Conservation (phyloP, 2,797 vertebrate genomes). For the Diceros bicornis region DNA sequence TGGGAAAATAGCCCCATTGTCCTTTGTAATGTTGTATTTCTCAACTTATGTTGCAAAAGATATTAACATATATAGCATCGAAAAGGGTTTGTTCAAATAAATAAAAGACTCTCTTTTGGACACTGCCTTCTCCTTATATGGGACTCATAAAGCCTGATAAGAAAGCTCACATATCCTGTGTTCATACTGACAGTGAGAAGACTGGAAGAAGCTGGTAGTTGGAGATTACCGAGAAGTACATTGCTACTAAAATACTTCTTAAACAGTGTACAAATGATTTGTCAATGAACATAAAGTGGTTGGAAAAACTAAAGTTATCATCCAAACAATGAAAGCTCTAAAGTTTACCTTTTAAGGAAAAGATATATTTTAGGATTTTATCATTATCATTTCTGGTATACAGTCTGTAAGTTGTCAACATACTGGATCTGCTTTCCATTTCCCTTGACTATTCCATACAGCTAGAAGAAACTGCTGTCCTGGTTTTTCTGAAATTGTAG, state of each 20-base stretch:
- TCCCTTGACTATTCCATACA: neutral
- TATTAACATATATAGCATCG: neutral
- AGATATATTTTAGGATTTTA: neutral
- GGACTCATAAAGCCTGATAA: neutral
- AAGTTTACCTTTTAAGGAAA: neutral
- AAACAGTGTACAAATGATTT: neutral
- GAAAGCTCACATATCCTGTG: neutral
- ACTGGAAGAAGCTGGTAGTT: neutral
- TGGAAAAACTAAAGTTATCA: neutral
- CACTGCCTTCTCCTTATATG: neutral
- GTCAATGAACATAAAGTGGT: neutral
- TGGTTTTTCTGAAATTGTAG: neutral
- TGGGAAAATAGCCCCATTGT: neutral
- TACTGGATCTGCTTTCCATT: neutral
- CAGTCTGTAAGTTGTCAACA: neutral
- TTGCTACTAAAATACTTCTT: neutral
- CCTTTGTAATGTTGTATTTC: neutral
- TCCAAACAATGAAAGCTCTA: neutral
- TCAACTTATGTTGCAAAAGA: neutral
- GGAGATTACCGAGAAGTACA: neutral
- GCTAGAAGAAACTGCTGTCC: neutral
- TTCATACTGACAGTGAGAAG: neutral
- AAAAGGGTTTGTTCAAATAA: neutral
- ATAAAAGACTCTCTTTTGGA: neutral
- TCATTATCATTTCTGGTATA: neutral